A percentile compares a stretch with the other conserved stretches of the same genome.
phyloP scores from a whole-genome alignment of 2,797 vertebrate genomes.

The Distichodus sexfasciatus region DNA sequence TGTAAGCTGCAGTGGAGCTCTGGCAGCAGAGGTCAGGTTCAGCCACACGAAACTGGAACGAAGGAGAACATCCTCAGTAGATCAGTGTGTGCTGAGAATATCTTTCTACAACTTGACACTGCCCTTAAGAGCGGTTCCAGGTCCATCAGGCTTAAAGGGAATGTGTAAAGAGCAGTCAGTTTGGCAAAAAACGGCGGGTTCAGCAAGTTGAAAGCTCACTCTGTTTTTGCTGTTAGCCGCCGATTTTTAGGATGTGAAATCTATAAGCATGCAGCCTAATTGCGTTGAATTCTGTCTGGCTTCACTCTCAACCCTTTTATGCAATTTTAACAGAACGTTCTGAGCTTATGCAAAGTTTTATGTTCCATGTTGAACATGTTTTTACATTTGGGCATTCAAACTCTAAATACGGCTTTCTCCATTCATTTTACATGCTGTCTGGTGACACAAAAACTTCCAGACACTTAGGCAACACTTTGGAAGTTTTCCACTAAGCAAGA shows the following conservation, averaged over 20 bases:
- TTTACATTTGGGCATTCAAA: background rate
- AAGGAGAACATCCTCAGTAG: conserved; percentile 15
- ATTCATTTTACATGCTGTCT: background rate
- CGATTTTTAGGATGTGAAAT: conserved; percentile 24
- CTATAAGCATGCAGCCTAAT: conserved; percentile 20
- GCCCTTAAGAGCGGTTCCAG: background rate
- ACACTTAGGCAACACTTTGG: conserved; percentile 3
- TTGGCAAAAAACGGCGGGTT: background rate
- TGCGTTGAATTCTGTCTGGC: too few species aligned
- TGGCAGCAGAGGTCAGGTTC: conserved; percentile 39
- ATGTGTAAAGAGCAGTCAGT: conserved; percentile 23
- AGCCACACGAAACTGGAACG: conserved; percentile 39
- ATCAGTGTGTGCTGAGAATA: conserved; percentile 28
- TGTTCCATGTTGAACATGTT: background rate
- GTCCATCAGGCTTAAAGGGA: conserved; percentile 4
- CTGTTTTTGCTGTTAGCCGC: conserved; percentile 21
- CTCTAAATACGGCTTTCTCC: background rate
- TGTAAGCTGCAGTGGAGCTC: conserved; percentile 58
- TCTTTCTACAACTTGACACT: conserved; percentile 6
- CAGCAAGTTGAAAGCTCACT: conserved; percentile 23
- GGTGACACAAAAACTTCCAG: background rate
- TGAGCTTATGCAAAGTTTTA: background rate
- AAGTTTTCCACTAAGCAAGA: conserved; percentile 13
- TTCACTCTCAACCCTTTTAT: background rate
- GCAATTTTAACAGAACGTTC: background rate